Evolutionary conservation across 2,797 vertebrate species (phyloP), one percentile per base, ranked within the genome.

Genomic region (Oreortyx pictus): DNA sequence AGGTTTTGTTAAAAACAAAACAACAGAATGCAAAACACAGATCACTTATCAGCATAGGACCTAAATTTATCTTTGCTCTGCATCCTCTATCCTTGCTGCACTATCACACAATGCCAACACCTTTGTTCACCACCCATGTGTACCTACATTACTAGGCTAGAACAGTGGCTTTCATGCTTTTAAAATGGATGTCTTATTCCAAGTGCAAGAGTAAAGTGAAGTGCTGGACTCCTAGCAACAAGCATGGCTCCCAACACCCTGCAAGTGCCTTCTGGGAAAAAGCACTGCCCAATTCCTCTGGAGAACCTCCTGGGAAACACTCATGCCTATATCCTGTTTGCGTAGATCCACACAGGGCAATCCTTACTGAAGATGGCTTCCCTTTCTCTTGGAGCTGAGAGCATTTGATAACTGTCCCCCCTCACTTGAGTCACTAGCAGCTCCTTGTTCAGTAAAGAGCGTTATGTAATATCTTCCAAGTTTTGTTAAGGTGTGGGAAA

Each of bases 271-370:
- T 17, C 59, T 17, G 27, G 59, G 24, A 62, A 35, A 35, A n/a
- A 50, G 24, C 15, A 37, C 2, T 12, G 8, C 43, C 29, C 7
- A n/a, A 3, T 8, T 64, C 59, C 70, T 49, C 84, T 46, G 25
- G 8, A 50, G 24, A 1, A 1, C 0, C 1, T 4, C n/a, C 22
- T 1, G 2, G 14, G 68, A 92, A 78, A 14, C 5, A 4, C 15
- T 13, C 46, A 35, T 52, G 23, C 27, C 39, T 52, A 1, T 1
- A 37, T 24, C 31, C 79, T 22, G 18, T 22, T 27, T 29, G 12
- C 46, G 43, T 31, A 57, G 31, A 20, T 74, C 61, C 57, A 16
- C 4, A 11, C 24, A 29, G 2, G 4, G 25, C 27, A 47, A 31
- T 15, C 57, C 59, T 29, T 59, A 39, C 41, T 25, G 57, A 14